A percentile compares a stretch with the other conserved stretches of the same genome.
Evolutionary conservation across 2,888 invertebrate genomes (phyloP).

Genomic region (Phaedon cochleariae): DNA sequence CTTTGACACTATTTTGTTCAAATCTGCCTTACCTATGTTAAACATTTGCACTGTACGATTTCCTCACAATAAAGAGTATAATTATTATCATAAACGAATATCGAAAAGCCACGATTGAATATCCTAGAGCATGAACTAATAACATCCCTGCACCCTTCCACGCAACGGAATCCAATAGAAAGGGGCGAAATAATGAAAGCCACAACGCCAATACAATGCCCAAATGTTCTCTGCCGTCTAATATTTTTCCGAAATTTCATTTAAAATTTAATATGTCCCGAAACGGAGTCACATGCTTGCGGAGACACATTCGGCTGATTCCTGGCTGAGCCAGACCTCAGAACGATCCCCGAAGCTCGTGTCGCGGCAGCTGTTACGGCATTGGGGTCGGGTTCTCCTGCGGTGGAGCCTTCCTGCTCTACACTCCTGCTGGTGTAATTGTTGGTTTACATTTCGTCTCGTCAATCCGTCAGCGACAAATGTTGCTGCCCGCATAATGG

Average conservation of each 20-base stretch:
- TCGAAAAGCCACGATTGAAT: neutral
- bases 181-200: neutral
- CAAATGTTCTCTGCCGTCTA: constrained; percentile 1
- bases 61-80: no score
- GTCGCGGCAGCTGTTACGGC: constrained; percentile 51
- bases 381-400: constrained; percentile 39
- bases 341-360: constrained; percentile 49
- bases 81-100: neutral
- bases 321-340: constrained; percentile 39
- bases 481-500: constrained; percentile 38
- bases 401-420: constrained; percentile 26
- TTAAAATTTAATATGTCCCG: constrained; percentile 45
- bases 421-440: constrained; percentile 36
- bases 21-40: no score
- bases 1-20: no score
- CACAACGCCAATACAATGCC: neutral
- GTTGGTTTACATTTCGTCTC: constrained; percentile 37
- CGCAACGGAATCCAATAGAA: neutral
- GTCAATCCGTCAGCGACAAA: constrained; percentile 46
- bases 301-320: constrained; percentile 35
- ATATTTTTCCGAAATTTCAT: constrained; percentile 41
- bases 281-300: constrained; percentile 30
- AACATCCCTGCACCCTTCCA: neutral
- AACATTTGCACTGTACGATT: no score
- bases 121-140: neutral